A percentile compares a stretch with the other conserved stretches of the same genome.
These are phyloP conservation scores for Tauraco erythrolophus DNA, from an alignment of 2,113 vertebrate species.

Conservation along the genomic window DNA sequence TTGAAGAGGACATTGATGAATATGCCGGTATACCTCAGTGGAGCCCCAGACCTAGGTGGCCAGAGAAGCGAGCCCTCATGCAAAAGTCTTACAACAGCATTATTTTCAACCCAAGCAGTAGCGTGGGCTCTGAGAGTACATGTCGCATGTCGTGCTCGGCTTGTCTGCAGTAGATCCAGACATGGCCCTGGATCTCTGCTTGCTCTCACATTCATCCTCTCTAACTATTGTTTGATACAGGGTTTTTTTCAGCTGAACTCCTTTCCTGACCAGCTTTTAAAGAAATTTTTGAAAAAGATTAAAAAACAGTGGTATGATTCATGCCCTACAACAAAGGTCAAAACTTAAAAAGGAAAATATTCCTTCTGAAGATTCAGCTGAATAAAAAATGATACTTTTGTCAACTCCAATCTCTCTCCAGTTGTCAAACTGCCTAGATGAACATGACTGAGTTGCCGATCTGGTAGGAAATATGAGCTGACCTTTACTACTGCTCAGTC, in stretches of 20 bases:
- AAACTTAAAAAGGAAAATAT: not conserved
- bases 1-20: not conserved
- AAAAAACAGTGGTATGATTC: not conserved
- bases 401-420: not conserved
- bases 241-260: not conserved
- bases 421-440: not conserved
- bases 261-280: not conserved
- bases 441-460: not conserved
- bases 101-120: not conserved
- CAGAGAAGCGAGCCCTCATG: not conserved
- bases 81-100: not conserved
- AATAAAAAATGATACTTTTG: not conserved
- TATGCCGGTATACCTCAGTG: not conserved
- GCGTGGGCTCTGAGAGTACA: accelerated
- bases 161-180: not conserved
- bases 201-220: not conserved
- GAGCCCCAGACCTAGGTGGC: not conserved
- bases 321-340: not conserved
- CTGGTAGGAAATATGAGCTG: not conserved
- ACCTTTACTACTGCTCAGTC: not conserved
- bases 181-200: not conserved
- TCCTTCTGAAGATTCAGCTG: not conserved
- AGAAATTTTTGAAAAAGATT: not conserved
- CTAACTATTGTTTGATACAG: not conserved
- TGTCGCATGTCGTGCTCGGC: not conserved